Conservation (phyloP, 2,888 invertebrate genomes). For the Ectropis crepuscularia region DNA sequence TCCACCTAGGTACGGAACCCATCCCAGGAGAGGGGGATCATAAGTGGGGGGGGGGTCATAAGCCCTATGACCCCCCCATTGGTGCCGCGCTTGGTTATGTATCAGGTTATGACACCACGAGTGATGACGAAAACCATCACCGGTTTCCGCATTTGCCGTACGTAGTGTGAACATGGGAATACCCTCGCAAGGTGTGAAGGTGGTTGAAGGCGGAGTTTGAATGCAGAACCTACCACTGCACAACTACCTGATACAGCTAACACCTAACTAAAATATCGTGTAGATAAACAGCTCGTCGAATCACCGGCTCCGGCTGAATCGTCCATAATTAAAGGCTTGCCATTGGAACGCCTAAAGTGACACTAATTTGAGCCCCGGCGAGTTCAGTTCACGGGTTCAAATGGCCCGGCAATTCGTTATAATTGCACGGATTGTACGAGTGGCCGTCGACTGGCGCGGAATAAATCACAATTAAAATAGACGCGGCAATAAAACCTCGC, state of each 20-base stretch:
- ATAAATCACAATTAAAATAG: constrained; percentile 49
- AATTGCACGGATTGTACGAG: constrained; percentile 49
- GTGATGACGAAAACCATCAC: too few relatives aligned
- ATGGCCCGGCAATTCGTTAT: constrained; percentile 44
- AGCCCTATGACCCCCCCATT: too few relatives aligned
- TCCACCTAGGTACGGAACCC: too few relatives aligned
- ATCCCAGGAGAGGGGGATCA: too few relatives aligned
- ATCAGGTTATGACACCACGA: too few relatives aligned
- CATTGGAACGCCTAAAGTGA: constrained; percentile 35
- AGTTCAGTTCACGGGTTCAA: constrained; percentile 43
- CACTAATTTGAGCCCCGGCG: constrained; percentile 38
- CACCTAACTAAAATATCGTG: constrained; percentile 4
- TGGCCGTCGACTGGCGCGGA: constrained; percentile 44
- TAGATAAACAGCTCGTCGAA: constrained; percentile 3
- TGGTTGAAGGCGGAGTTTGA: too few relatives aligned
- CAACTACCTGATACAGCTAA: neutral
- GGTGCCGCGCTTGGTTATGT: too few relatives aligned
- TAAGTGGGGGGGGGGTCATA: too few relatives aligned
- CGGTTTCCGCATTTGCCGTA: too few relatives aligned
- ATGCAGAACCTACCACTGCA: too few relatives aligned
- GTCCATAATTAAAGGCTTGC: constrained; percentile 5
- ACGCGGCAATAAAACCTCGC: constrained; percentile 31
- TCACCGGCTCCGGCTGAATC: constrained; percentile 2
- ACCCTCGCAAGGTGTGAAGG: too few relatives aligned
- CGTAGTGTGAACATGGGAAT: too few relatives aligned